Conservation (phyloP, 2,797 vertebrate genomes). For the Chiloscyllium punctatum region DNA sequence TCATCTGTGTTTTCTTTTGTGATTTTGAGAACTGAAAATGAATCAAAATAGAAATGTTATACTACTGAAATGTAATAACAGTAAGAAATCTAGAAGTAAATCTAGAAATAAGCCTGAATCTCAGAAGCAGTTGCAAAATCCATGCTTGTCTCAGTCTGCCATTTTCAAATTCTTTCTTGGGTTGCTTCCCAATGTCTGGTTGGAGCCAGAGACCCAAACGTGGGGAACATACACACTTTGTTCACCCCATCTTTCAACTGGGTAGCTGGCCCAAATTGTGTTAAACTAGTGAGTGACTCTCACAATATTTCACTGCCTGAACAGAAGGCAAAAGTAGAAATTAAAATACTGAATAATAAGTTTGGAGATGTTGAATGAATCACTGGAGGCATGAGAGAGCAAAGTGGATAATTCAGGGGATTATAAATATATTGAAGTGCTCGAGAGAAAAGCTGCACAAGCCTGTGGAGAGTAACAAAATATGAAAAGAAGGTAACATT, state of each 20-base stretch:
- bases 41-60: no score
- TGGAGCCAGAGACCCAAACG: background rate
- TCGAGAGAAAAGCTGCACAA: background rate
- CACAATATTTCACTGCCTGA: background rate
- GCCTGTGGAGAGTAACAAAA: background rate
- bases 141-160: no score
- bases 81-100: no score
- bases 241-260: background rate
- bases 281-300: background rate
- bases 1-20: no score
- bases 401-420: background rate
- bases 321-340: background rate
- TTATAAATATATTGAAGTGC: background rate
- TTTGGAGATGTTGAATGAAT: background rate
- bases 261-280: background rate
- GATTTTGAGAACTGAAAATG: no score
- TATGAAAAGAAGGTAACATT: background rate
- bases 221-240: background rate
- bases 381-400: background rate
- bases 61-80: no score
- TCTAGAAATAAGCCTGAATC: no score
- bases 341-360: background rate
- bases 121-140: no score
- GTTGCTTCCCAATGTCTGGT: background rate
- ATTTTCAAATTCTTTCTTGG: no score